Evolutionary conservation across 1,140 invertebrate genomes (phyloP), one percentile per base, ranked within the genome.

Genomic region (Drosophila tropicalis): DNA sequence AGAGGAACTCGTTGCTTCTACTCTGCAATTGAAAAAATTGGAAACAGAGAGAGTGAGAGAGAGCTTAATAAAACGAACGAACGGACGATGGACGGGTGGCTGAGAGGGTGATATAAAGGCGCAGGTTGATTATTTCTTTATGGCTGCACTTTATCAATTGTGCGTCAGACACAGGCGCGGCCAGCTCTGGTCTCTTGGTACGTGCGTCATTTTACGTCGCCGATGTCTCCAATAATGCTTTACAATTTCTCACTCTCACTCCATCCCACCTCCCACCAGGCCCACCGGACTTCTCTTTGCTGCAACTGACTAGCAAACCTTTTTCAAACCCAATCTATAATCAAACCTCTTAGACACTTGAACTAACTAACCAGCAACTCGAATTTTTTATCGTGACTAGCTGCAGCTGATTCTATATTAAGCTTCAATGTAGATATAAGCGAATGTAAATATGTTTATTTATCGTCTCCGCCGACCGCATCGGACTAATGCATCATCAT

Each of bases 81-180:
- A 41, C n/a, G 44, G 12, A 25, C 10, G 15, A 57, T 9, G 17
- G 17, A 44, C 5, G 13, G 39, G 22, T 3, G 40, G n/a, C 10
- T 7, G 17, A 40, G 22, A 5, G 40, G n/a, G 15, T 5, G 17
- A 40, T 40, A 25, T 25, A 5, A 60, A 67, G 17, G 56, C 56
- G 56, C 56, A 58, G 32, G 55, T 55, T 55, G 60, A 58, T 39
- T 67, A 65, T 41, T 64, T 61, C 60, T 81, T 81, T 81, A 81
- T 81, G 64, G 71, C 79, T 77, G 79, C 79, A 78, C 65, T 81
- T 81, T 74, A 81, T 81, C 79, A 81, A 81, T 81, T 82, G 63
- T 81, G 74, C 79, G 79, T 81, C 79, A 82, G 54, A 57, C 56
- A 17, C 47, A 19, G 29, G 25, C 22, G 55, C 39, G 47, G n/a